A percentile compares a stretch with the other conserved stretches of the same genome.
phyloP scores from a whole-genome alignment of 92 coral and sea anemone species.

The Heteractis magnifica region DNA sequence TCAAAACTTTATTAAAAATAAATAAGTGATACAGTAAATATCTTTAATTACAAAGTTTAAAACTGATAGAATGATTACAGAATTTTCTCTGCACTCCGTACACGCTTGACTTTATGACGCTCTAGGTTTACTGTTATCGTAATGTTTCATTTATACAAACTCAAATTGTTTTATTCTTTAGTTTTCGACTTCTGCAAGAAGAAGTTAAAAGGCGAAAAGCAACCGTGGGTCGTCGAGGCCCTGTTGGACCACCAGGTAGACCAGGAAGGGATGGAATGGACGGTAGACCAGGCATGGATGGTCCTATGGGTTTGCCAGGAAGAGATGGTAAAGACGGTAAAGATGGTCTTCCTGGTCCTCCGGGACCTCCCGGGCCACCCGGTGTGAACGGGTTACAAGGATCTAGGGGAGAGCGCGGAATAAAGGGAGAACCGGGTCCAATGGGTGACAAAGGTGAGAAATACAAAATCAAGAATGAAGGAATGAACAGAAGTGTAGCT shows the following conservation, averaged over 20 bases:
- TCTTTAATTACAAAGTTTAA: too few species aligned
- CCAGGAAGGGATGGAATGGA: slow-evolving; percentile 64
- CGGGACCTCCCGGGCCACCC: slow-evolving; percentile 71
- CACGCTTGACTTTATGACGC: too few species aligned
- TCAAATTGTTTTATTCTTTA: neutral
- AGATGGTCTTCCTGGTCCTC: slow-evolving; percentile 63
- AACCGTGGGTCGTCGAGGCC: slow-evolving; percentile 43
- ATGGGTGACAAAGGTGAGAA: slow-evolving; percentile 48
- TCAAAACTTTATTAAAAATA: too few species aligned
- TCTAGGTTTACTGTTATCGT: too few species aligned
- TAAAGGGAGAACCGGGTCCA: slow-evolving; percentile 39
- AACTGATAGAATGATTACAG: too few species aligned
- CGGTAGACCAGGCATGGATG: slow-evolving; percentile 69
- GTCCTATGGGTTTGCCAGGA: slow-evolving; percentile 71
- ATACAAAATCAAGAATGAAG: too few species aligned
- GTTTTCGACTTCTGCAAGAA: slow-evolving; percentile 50
- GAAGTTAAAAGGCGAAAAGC: slow-evolving; percentile 27
- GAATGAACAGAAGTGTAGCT: too few species aligned
- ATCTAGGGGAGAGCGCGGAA: slow-evolving; percentile 50
- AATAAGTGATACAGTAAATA: too few species aligned
- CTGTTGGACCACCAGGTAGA: slow-evolving; percentile 54
- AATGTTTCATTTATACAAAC: neutral
- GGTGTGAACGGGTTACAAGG: slow-evolving; percentile 72
- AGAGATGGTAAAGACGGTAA: slow-evolving; percentile 71
- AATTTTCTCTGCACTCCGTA: too few species aligned